Percentiles rank a stretch among this genome's conserved stretches.
Evolutionary conservation across 2,797 vertebrate genomes (phyloP).

Genomic region (Arrhamphus sclerolepis): DNA sequence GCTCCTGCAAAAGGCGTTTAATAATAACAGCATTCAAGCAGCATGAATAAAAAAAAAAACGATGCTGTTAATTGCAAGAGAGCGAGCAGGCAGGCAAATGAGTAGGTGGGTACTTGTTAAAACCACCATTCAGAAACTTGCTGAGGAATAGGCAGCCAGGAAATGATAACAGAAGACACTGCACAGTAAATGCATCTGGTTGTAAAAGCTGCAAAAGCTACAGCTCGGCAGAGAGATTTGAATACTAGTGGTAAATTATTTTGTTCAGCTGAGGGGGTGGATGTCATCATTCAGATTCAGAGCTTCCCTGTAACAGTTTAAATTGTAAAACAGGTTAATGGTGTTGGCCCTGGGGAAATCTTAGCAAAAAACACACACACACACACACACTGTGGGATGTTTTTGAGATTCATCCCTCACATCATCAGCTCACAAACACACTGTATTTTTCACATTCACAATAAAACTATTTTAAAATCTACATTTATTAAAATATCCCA

Average conservation of each 20-base stretch:
- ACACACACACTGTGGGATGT: constrained; percentile 1
- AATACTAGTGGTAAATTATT: constrained; percentile 14
- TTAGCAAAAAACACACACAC: constrained; percentile 9
- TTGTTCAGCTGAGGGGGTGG: constrained; percentile 28
- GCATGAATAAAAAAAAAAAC: constrained; percentile 55
- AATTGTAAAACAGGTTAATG: constrained; percentile 19
- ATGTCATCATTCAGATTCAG: constrained; percentile 35
- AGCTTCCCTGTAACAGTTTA: constrained; percentile 34
- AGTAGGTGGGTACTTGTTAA: constrained; percentile 58
- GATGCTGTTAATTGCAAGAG: constrained; percentile 69
- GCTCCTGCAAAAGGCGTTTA: constrained; percentile 74
- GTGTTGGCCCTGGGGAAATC: constrained; percentile 12
- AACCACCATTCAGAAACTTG: constrained; percentile 51
- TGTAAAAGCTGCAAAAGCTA: constrained; percentile 20
- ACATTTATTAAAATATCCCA: background rate
- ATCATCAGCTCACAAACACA: background rate
- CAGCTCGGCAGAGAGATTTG: constrained; percentile 17
- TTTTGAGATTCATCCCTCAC: constrained; percentile 11
- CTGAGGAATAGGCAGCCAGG: constrained; percentile 3
- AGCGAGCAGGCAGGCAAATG: constrained; percentile 44
- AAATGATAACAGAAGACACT: constrained; percentile 15
- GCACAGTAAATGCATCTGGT: constrained; percentile 31
- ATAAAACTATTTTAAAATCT: background rate
- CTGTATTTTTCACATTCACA: background rate
- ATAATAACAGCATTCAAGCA: constrained; percentile 69